Conservation (phyloP, 2,888 invertebrate species). For the Margaritifera margaritifera region DNA sequence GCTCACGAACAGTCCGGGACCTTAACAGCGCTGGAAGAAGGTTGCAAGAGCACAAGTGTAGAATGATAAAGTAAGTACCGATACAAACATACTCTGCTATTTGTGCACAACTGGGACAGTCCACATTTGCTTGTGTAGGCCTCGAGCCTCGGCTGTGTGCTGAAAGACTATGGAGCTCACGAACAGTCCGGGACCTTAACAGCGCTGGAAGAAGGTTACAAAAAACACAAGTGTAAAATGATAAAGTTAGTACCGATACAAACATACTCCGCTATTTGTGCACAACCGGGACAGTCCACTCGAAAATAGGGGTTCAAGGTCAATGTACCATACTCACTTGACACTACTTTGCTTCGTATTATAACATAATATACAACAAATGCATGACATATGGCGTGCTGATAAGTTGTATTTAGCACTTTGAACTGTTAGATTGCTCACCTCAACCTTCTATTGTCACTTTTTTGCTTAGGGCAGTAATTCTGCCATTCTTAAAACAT, state of each 20-base stretch:
- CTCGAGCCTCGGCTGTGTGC: constrained; percentile 62
- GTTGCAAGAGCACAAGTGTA: constrained; percentile 59
- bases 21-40: constrained; percentile 47
- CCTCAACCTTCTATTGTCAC: no score
- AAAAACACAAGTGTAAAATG: constrained; percentile 63
- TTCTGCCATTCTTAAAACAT: no score
- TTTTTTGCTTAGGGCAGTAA: no score
- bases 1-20: constrained; percentile 50
- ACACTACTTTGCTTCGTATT: no score
- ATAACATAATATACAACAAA: no score
- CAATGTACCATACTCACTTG: no score
- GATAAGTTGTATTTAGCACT: no score
- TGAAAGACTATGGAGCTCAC: constrained; percentile 65
- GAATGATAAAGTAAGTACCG: constrained; percentile 56
- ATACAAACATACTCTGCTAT: background rate
- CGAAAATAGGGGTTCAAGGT: no score
- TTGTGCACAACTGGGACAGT: no score
- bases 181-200: constrained; percentile 46
- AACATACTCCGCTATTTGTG: background rate
- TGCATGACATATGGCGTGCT: no score
- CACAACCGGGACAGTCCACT: no score
- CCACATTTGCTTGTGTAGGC: constrained; percentile 47
- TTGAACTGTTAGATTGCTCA: no score
- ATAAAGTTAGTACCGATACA: constrained; percentile 41
- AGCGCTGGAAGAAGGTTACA: constrained; percentile 50